Evolutionary conservation across 1,140 invertebrate genomes (phyloP), one percentile per base, ranked within the genome.

Genomic region (Dendroctonus ponderosae): DNA sequence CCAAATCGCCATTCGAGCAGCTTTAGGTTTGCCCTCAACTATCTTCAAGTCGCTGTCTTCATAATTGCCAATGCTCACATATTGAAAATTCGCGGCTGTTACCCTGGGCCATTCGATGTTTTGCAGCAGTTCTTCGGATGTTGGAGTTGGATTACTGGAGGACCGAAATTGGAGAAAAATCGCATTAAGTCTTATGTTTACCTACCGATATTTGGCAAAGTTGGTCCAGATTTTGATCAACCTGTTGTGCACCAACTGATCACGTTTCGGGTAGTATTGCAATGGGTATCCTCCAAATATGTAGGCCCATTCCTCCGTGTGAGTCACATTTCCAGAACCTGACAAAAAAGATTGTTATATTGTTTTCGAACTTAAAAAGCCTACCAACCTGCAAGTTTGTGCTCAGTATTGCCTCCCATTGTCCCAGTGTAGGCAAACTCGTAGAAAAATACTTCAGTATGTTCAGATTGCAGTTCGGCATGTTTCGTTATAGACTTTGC

Each of bases 131-230:
- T 42, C 26, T 14, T 66, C 63, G 12, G n/a, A 5, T 56, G 41
- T 46, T 42, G 69, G 65, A n/a, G 69, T 65, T 0, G 66, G 66
- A 41, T 70, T 70, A 26, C 65, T 67, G 46, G 43, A 65, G 68
- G 14, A 56, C 11, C 40, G 46, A 49, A 61, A 51, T 43, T 46
- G 38, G 53, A 7, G 38, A 39, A 8, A 7, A 8, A 49, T 58
- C n/a, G 3, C 9, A 39, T 39, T 48, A 39, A 50, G 38, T 39
- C 7, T 26, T 14, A 42, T 43, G n/a, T 40, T 40, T 56, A 41
- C 77, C 78, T 75, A 86, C 86, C 85, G 83, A 61, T 82, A 86
- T 80, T 86, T 87, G 37, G 84, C 85, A 72, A 87, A 86, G 72
- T 86, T 86, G 5, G 83, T 83, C 85, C 85, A 86, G 78, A 87